phyloP scores from a whole-genome alignment of 1,140 invertebrate species.

The Acromyrmex heyeri region DNA sequence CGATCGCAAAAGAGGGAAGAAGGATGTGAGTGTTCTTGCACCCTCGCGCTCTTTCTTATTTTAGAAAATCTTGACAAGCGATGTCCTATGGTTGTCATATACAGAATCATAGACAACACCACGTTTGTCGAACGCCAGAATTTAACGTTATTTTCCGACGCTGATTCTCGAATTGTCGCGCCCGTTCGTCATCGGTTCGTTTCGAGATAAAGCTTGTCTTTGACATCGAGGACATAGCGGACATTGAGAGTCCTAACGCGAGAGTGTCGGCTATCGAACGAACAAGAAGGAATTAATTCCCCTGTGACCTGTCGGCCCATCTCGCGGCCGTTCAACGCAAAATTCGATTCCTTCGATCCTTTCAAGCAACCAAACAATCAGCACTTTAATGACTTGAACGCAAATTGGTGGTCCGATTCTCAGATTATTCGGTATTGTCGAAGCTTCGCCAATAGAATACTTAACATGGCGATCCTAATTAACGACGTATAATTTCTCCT shows the following conservation, averaged over 20 bases:
- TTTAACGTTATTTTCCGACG: conserved; percentile 50
- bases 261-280: conserved; percentile 28
- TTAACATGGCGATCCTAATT: conserved; percentile 1
- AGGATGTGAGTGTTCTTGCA: neutral
- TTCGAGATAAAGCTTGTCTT: conserved; percentile 63
- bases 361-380: neutral
- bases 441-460: neutral
- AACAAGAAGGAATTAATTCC: conserved; percentile 62
- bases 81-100: neutral
- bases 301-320: neutral
- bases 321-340: neutral
- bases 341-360: conserved; percentile 26
- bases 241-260: conserved; percentile 59
- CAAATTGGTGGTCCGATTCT: neutral
- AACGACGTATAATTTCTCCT: neutral
- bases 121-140: neutral
- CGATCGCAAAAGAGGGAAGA: too few relatives aligned
- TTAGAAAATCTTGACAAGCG: neutral
- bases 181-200: conserved; percentile 1
- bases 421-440: neutral
- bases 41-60: neutral
- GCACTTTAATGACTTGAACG: conserved; percentile 8
- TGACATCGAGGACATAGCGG: conserved; percentile 67
- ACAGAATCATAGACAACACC: neutral
- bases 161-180: conserved; percentile 18